These are phyloP conservation scores for Drosophila triauraria DNA, from an alignment of 1,140 invertebrate genomes.

Conservation along the genomic window DNA sequence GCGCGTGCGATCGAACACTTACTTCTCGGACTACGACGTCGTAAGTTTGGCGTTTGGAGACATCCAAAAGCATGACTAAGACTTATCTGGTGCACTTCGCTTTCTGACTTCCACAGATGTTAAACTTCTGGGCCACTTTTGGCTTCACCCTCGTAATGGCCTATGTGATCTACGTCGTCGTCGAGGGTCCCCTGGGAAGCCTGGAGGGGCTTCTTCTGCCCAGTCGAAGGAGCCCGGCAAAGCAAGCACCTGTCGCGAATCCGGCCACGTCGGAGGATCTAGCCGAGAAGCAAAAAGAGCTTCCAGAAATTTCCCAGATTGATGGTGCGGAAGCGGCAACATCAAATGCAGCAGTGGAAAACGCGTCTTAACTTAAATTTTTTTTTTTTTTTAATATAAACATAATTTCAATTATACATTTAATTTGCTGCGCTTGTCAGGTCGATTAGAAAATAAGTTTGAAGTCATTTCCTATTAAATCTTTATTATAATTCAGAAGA, in stretches of 20 bases:
- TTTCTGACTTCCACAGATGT: conserved; percentile 35
- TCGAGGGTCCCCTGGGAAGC: conserved; percentile 66
- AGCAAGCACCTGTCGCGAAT: neutral
- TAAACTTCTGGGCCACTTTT: conserved; percentile 61
- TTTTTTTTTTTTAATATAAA: neutral
- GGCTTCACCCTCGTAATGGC: conserved; percentile 62
- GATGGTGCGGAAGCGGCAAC: neutral
- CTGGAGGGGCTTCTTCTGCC: conserved; percentile 45
- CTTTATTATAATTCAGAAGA: neutral
- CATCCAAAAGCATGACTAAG: neutral
- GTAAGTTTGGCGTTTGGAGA: too few relatives aligned
- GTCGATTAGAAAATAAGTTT: neutral
- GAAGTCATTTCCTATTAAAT: neutral
- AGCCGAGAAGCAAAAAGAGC: conserved; percentile 1
- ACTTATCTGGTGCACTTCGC: neutral
- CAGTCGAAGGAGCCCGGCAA: neutral
- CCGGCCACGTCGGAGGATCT: neutral
- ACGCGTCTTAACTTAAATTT: too few relatives aligned
- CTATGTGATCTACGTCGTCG: conserved; percentile 32
- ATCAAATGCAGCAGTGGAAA: neutral
- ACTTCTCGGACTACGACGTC: conserved; percentile 67
- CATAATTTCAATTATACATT: too few relatives aligned
- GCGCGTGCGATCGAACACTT: conserved; percentile 30
- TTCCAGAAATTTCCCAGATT: neutral
- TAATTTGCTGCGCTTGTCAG: too few relatives aligned